Base-by-base conservation (phyloP, 1,140 invertebrate species). In the Heterodera schachtii region DNA sequence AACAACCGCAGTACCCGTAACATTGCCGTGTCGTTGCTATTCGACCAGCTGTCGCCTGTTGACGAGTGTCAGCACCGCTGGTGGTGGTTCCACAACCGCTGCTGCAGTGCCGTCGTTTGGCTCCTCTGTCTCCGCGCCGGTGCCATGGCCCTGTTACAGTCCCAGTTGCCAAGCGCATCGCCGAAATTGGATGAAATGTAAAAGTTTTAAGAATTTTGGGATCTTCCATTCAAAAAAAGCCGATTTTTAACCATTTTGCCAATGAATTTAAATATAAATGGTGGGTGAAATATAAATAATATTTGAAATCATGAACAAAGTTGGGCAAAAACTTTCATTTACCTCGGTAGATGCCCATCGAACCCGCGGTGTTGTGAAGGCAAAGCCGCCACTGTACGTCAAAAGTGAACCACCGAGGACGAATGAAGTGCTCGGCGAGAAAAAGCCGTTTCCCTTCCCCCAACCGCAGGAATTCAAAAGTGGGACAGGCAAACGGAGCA, bases 391-490 rank as follows among this genome's bases (percentile, higher is more conserved):
- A 2, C 13, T 31, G n/a, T 43, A 44, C 3, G n/a, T 13, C 9
- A n/a, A 79, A 49, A 46, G 31, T 21, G 60, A 31, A 4, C 31
- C 16, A 21, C 19, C 49, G 43, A 31, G 43, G 64, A n/a, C 81
- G 43, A 41, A 73, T 2, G 60, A 69, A 31, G 71, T 85, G n/a
- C 47, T 46, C 5, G 83, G 86, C 16, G 83, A 82, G 60, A 75
- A 83, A 57, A 75, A 46, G 9, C 64, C 83, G 7, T 86, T 86
- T 49, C 85, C 86, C 0, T 81, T 87, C 43, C 85, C 86, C 21
- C 76, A 75, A 5, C 85, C 85, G 8, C 82, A 77, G n/a, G 57
- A 81, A 46, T 86, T 78, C 73, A 64, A 49, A 49, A 49, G 60
- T 41, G 41, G 47, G 46, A 13, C 75, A 11, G 70, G 21, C 31